Conservation (phyloP, 2,888 invertebrate genomes). For the Pandemis corylana region DNA sequence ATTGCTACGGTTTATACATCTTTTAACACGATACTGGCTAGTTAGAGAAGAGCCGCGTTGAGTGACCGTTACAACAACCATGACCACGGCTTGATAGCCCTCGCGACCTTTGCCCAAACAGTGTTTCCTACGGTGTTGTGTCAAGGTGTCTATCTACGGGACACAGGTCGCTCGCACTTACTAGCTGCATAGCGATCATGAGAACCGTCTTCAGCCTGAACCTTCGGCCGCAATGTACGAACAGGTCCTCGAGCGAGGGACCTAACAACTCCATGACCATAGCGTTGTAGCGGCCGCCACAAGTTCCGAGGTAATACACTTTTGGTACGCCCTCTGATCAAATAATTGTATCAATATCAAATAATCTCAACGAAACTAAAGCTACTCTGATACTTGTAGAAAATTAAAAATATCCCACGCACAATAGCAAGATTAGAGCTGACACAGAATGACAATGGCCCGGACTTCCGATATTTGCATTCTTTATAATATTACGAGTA, state of each 20-base stretch:
- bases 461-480: too few species aligned
- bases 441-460: too few species aligned
- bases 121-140: conserved; percentile 70
- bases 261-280: conserved; percentile 99
- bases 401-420: background rate
- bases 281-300: conserved; percentile 99
- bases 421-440: background rate
- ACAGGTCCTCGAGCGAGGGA: conserved; percentile 99
- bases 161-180: conserved; percentile 82
- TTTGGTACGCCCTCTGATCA: conserved; percentile 98
- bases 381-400: background rate
- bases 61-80: conserved; percentile 63
- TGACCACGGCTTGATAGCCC: conserved; percentile 72
- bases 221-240: conserved; percentile 99
- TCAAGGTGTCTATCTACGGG: conserved; percentile 56
- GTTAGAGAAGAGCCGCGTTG: conserved; percentile 4
- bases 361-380: background rate
- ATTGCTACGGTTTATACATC: conserved; percentile 61
- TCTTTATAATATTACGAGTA: too few species aligned
- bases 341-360: conserved; percentile 55
- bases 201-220: conserved; percentile 99
- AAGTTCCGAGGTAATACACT: conserved; percentile 99
- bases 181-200: conserved; percentile 98
- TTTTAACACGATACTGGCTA: conserved; percentile 43
- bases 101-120: conserved; percentile 56